phyloP scores from a whole-genome alignment of 2,797 vertebrate species.

The Cichlasoma orientale region DNA sequence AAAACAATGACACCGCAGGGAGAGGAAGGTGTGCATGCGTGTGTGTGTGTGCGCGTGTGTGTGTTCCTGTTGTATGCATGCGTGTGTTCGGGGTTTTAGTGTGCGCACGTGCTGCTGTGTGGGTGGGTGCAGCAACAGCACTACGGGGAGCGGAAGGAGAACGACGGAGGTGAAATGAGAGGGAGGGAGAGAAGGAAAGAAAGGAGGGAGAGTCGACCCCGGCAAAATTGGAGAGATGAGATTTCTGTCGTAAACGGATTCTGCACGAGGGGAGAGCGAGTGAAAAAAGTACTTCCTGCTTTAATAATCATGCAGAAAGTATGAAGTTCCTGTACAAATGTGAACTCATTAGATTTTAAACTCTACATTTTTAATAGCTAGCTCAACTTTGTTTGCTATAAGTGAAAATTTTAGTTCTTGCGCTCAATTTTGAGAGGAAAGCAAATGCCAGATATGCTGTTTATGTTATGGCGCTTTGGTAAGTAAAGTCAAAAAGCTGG shows the following conservation, averaged over 20 bases:
- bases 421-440: not conserved
- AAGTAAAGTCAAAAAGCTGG: no score
- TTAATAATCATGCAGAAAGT: slow-evolving; percentile 6
- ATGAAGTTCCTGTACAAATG: not conserved
- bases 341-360: not conserved
- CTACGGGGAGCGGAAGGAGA: slow-evolving; percentile 70
- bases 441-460: no score
- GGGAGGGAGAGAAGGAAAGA: not conserved
- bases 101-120: slow-evolving; percentile 15
- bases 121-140: slow-evolving; percentile 67
- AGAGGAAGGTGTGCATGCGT: slow-evolving; percentile 53
- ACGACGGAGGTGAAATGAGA: slow-evolving; percentile 68
- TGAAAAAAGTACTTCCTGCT: not conserved
- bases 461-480: no score
- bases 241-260: slow-evolving; percentile 40
- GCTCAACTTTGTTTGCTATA: not conserved
- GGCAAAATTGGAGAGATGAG: slow-evolving; percentile 50
- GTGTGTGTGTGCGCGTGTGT: not conserved
- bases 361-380: not conserved
- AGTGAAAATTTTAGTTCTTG: not conserved
- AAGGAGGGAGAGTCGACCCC: slow-evolving; percentile 16
- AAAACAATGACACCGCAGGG: slow-evolving; percentile 81
- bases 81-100: slow-evolving; percentile 10
- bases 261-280: slow-evolving; percentile 15
- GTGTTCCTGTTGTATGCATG: slow-evolving; percentile 12